Conservation (phyloP, 2,888 invertebrate genomes). For the Xylophagus ater region DNA sequence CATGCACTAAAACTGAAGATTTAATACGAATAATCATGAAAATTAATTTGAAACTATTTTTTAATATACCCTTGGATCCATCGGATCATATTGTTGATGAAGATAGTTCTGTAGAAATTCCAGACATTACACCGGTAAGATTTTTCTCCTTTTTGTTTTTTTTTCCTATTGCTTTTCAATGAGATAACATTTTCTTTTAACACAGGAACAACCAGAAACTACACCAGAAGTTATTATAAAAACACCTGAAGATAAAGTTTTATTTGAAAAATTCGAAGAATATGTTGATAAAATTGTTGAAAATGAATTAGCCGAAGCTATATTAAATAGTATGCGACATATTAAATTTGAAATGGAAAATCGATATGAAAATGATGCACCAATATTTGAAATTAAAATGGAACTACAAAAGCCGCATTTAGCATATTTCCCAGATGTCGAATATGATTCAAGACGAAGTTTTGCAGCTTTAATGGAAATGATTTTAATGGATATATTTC, state of each 20-base stretch:
- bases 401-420: slow-evolving; percentile 64
- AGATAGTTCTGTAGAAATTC: slow-evolving; percentile 23
- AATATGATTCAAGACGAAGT: slow-evolving; percentile 37
- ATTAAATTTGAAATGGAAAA: slow-evolving; percentile 32
- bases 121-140: slow-evolving; percentile 23
- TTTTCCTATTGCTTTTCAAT: too few relatives aligned
- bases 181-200: slow-evolving; percentile 25
- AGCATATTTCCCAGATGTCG: slow-evolving; percentile 56
- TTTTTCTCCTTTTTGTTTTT: too few relatives aligned
- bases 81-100: slow-evolving; percentile 6
- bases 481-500: slow-evolving; percentile 65
- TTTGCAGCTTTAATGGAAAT: slow-evolving; percentile 55
- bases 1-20: slow-evolving; percentile 42
- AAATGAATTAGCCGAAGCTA: slow-evolving; percentile 45
- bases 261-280: slow-evolving; percentile 45
- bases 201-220: slow-evolving; percentile 20
- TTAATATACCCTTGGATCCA: slow-evolving; percentile 44
- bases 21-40: slow-evolving; percentile 48
- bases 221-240: slow-evolving; percentile 2
- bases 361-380: slow-evolving; percentile 34
- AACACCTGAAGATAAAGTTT: slow-evolving; percentile 4
- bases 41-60: slow-evolving; percentile 57
- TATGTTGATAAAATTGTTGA: slow-evolving; percentile 53
- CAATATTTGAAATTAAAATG: slow-evolving; percentile 67
- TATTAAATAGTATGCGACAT: slow-evolving; percentile 32